phyloP scores from a whole-genome alignment of 2,888 invertebrate species.

The Scrobipalpa costella region DNA sequence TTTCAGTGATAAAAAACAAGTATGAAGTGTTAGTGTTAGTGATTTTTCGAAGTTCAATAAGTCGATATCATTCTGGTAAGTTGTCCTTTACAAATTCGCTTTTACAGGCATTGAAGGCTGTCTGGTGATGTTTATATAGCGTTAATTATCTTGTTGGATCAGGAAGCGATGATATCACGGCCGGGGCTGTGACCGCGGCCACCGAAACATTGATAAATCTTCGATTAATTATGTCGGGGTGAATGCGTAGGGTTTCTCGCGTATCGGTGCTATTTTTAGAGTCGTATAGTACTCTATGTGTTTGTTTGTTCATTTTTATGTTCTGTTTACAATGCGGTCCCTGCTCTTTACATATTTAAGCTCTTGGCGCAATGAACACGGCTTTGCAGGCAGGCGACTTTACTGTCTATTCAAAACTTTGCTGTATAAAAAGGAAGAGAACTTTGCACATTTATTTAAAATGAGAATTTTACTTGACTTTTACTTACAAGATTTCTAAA shows the following conservation, averaged over 20 bases:
- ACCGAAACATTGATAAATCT: constrained; percentile 28
- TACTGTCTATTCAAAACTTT: neutral
- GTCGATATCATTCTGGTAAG: constrained; percentile 45
- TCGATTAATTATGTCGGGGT: constrained; percentile 27
- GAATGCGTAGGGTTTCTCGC: constrained; percentile 50
- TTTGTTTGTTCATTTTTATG: constrained; percentile 51
- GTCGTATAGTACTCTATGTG: constrained; percentile 50
- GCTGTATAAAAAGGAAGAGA: neutral
- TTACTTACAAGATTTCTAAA: neutral
- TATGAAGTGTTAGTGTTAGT: constrained; percentile 42
- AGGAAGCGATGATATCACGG: constrained; percentile 70
- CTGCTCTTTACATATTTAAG: constrained; percentile 27
- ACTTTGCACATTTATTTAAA: no score
- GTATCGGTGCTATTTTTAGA: constrained; percentile 68
- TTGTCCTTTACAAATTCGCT: constrained; percentile 30
- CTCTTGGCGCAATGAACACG: constrained; percentile 34
- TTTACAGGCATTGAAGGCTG: constrained; percentile 28
- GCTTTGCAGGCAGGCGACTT: neutral
- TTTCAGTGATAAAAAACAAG: constrained; percentile 43
- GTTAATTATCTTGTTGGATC: constrained; percentile 55
- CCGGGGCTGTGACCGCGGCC: constrained; percentile 56
- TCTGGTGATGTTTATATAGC: constrained; percentile 40
- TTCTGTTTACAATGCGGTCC: constrained; percentile 41
- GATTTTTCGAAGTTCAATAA: constrained; percentile 42
- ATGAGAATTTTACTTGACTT: neutral